Percentiles rank a stretch among this genome's conserved stretches.
These are phyloP conservation scores for Cynopterus brachyotis DNA, from an alignment of 2,113 vertebrate genomes.

Conservation along the genomic window DNA sequence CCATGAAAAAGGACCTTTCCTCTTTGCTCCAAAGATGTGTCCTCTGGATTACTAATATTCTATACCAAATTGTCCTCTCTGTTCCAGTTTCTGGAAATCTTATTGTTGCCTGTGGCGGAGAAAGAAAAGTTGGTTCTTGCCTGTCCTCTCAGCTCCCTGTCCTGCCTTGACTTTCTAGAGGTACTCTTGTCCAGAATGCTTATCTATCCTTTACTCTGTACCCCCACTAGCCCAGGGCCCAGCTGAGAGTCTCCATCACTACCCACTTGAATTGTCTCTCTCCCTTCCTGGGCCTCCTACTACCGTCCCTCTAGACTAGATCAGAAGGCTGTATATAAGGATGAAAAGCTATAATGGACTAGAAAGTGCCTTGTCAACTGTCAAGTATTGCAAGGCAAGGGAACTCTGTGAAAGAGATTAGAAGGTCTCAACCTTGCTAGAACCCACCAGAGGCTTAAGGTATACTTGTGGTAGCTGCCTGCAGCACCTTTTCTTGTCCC, in stretches of 20 bases:
- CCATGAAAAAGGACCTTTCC: background rate
- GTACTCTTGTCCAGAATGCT: background rate
- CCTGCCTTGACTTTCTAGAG: background rate
- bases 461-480: background rate
- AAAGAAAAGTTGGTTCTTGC: slow-evolving; percentile 5
- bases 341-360: background rate
- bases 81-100: background rate
- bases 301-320: background rate
- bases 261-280: background rate
- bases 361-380: background rate
- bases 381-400: background rate
- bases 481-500: background rate
- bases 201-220: background rate
- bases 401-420: background rate
- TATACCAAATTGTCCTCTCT: background rate
- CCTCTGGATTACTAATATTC: background rate
- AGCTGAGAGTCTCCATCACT: background rate
- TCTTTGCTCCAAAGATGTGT: background rate
- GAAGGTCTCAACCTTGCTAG: background rate
- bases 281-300: background rate
- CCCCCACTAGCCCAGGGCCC: background rate
- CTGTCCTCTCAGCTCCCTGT: background rate
- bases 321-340: background rate
- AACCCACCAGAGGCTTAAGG: background rate
- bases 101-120: background rate